Percentiles rank a stretch among this genome's conserved stretches.
These are phyloP conservation scores for Craseonycteris thonglongyai DNA, from an alignment of 2,113 vertebrate species.

Conservation along the genomic window DNA sequence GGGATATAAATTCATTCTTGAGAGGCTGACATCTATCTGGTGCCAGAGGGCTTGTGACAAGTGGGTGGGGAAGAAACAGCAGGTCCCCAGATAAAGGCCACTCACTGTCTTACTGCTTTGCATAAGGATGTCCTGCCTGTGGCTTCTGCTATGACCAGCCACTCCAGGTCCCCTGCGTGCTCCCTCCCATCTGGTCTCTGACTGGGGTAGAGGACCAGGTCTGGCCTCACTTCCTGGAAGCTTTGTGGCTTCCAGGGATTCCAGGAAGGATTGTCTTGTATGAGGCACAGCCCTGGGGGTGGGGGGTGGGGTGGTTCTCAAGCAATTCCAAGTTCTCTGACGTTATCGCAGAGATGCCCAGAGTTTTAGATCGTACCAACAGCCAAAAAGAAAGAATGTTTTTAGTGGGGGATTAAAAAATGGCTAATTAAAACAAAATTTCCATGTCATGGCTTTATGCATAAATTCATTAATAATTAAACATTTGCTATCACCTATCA, in stretches of 20 bases:
- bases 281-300: background rate
- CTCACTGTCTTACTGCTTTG: background rate
- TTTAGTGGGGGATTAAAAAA: background rate
- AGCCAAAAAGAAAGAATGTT: background rate
- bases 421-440: background rate
- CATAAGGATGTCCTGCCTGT: background rate
- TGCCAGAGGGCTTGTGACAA: background rate
- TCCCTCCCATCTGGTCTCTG: background rate
- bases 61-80: background rate
- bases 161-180: accelerated
- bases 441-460: background rate
- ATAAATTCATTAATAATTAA: background rate
- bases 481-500: background rate
- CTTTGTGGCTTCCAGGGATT: too few relatives aligned
- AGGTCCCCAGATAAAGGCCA: background rate
- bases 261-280: accelerated
- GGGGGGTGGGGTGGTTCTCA: too few relatives aligned
- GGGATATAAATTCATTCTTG: background rate
- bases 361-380: background rate
- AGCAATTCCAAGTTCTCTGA: background rate
- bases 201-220: background rate
- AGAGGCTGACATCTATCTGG: background rate
- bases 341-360: background rate
- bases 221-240: background rate
- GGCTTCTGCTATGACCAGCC: background rate